Evolutionary conservation across 2,888 invertebrate genomes (phyloP).

Genomic region (Mesodorylaimus sp.): DNA sequence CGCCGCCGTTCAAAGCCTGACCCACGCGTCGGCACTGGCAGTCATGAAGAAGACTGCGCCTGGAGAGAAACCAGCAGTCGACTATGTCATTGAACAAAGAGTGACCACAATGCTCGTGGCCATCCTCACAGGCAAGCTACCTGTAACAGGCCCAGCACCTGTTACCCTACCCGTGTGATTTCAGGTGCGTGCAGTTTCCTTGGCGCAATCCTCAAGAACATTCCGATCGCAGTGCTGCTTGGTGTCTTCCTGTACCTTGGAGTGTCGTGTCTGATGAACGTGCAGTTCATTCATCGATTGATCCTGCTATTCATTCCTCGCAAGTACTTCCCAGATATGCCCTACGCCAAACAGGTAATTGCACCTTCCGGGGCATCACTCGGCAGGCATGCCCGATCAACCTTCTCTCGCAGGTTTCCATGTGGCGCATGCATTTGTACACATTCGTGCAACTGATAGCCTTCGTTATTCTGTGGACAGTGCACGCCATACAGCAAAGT

Average conservation of each 20-base stretch:
- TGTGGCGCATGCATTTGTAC: conserved; percentile 75
- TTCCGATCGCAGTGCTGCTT: conserved; percentile 8
- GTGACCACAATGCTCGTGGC: conserved; percentile 60
- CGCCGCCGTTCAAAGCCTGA: conserved; percentile 73
- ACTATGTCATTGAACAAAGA: conserved; percentile 41
- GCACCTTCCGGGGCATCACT: too few relatives aligned
- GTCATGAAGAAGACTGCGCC: conserved; percentile 78
- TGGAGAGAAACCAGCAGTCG: conserved; percentile 64
- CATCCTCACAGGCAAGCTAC: conserved; percentile 38
- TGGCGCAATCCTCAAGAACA: background rate
- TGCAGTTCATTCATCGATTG: conserved; percentile 74
- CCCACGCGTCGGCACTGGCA: conserved; percentile 75
- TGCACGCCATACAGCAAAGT: conserved; percentile 53
- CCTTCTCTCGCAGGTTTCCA: background rate
- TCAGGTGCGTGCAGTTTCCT: conserved; percentile 13
- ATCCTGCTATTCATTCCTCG: conserved; percentile 74
- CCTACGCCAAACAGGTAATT: conserved; percentile 59
- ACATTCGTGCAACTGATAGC: conserved; percentile 63
- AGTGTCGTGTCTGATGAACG: conserved; percentile 34
- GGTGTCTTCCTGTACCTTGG: conserved; percentile 9
- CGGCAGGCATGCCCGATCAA: too few relatives aligned
- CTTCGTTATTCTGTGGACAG: conserved; percentile 32
- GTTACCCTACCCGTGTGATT: too few relatives aligned
- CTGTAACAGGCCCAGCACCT: too few relatives aligned
- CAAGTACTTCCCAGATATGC: conserved; percentile 74